A percentile compares a stretch with the other conserved stretches of the same genome.
Evolutionary conservation across 2,888 invertebrate species (phyloP).

Genomic region (Nephrotoma guestfalica): DNA sequence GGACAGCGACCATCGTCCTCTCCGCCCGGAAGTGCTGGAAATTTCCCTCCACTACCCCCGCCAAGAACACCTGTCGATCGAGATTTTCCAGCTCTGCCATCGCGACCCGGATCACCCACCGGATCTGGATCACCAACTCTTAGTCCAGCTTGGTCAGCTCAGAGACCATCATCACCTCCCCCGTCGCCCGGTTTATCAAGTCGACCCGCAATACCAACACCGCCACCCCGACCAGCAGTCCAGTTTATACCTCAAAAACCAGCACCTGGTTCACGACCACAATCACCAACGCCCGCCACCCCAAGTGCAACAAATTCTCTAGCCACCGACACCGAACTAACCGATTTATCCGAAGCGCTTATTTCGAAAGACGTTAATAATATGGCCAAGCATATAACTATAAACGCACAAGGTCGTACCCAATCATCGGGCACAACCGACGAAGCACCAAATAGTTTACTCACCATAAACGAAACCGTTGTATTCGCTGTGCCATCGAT

Average conservation of each 20-base stretch:
- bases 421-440: conserved; percentile 51
- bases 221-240: conserved; percentile 4
- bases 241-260: conserved; percentile 9
- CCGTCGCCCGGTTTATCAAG: conserved; percentile 9
- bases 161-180: conserved; percentile 10
- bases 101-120: conserved; percentile 7
- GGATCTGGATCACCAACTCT: conserved; percentile 12
- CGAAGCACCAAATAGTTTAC: conserved; percentile 57
- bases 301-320: not conserved
- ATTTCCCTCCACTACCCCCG: conserved; percentile 11
- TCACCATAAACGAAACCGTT: conserved; percentile 45
- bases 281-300: conserved; percentile 11
- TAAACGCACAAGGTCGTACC: conserved; percentile 63
- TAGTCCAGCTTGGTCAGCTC: conserved; percentile 10
- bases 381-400: conserved; percentile 48
- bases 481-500: conserved; percentile 53
- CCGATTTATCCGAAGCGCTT: conserved; percentile 54
- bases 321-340: conserved; percentile 47
- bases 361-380: conserved; percentile 59
- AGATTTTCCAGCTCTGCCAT: conserved; percentile 1
- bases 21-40: not conserved
- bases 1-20: not conserved
- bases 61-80: conserved; percentile 11
- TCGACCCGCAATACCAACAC: conserved; percentile 4
- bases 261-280: not conserved